Conservation (phyloP, 2,113 vertebrate species). For the mouse (Mus musculus) region GRCm39 chr12:92403501-92404000, state of each 20-base stretch:
- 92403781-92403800: background rate
- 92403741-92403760: background rate
- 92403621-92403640: background rate
- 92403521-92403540: background rate
- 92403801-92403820: background rate
- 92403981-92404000: background rate
- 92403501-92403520: background rate
- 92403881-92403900: background rate
- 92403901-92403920: background rate
- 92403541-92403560: background rate
- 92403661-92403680: background rate
- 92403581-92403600: background rate
- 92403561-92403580: background rate
- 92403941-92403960: background rate
- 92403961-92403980: background rate
- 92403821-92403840: background rate
- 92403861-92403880: background rate
- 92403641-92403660: background rate
- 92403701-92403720: background rate
- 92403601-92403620: background rate
- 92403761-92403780: background rate
- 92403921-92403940: background rate
- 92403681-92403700: constrained; percentile 23
- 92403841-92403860: background rate
- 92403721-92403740: background rate